Base-by-base conservation (phyloP, 2,888 invertebrate species). In the Lordiphosa andalusiaca region DNA sequence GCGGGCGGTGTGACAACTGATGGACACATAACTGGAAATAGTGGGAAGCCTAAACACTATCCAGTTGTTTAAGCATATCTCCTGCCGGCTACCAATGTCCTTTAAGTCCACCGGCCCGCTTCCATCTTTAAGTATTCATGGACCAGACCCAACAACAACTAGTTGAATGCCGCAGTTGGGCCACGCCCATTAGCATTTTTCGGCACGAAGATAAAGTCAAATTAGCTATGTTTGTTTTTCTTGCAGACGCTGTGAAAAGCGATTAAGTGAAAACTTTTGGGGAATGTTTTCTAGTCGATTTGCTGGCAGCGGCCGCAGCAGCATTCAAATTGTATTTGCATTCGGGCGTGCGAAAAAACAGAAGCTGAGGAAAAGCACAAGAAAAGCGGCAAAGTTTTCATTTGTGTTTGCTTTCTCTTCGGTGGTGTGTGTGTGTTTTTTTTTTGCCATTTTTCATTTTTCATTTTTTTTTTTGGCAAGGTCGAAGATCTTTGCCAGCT, bases 201-300 rank as follows among this genome's bases (percentile, higher is more conserved):
- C 30, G 9, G 30, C 7, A 61, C 47, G 63, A 36, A 77, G 75
- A 77, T 77, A 82, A 75, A 77, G 66, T 78, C 80, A 78, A 77
- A 77, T 77, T 77, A 77, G 75, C 80, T 72, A 59, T 82, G 76
- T 82, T 82, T 77, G 76, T 71, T 78, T 77, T 78, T 33, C 73
- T 58, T 67, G 71, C 58, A 57, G 74, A 67, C 72, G 72, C 75
- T 64, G 56, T 63, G 69, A 76, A 83, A 83, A 78, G 81, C 84
- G 78, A 78, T 78, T 78, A 78, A 78, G 73, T 73, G 83, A 80
- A 78, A 78, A 78, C 50, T 76, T 78, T 65, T 4, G 19, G 30
- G 39, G 13, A 39, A 67, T 46, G 62, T 66, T 71, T 77, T 77
- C 76, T 67, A 72, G 54, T 77, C 76, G 76, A 77, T 77, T 77